A percentile compares a stretch with the other conserved stretches of the same genome.
Evolutionary conservation across 1,140 invertebrate genomes (phyloP).

Genomic region (Pseudomyrmex cubaensis): DNA sequence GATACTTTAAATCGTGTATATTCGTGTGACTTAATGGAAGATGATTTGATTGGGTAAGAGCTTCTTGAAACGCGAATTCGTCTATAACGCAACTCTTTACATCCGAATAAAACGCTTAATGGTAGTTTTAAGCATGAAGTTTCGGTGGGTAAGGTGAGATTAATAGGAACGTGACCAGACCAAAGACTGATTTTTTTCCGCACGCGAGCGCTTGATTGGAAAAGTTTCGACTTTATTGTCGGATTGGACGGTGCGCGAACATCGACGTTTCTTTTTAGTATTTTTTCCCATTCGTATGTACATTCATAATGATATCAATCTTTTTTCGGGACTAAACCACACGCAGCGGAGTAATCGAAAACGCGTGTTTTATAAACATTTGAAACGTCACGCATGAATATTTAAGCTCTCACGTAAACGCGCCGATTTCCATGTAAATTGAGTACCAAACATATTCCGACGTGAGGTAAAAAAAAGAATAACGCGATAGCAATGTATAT

Average conservation of each 20-base stretch:
- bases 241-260: constrained; percentile 39
- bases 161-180: constrained; percentile 71
- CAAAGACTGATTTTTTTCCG: constrained; percentile 75
- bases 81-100: constrained; percentile 16
- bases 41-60: neutral
- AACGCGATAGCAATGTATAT: constrained; percentile 33
- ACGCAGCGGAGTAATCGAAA: constrained; percentile 7
- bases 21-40: neutral
- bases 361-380: constrained; percentile 45
- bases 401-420: constrained; percentile 37
- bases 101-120: constrained; percentile 58
- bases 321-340: neutral
- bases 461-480: constrained; percentile 30
- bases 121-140: constrained; percentile 56
- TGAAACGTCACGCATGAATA: constrained; percentile 37
- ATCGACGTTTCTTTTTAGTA: constrained; percentile 54
- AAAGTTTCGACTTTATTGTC: constrained; percentile 77
- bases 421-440: constrained; percentile 55
- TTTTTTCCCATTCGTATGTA: neutral
- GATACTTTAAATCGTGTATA: constrained; percentile 7
- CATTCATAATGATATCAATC: neutral
- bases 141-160: constrained; percentile 62
- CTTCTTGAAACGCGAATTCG: neutral
- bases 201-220: constrained; percentile 79
- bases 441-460: constrained; percentile 37